These are phyloP conservation scores for Gymnosoma rotundatum DNA, from an alignment of 2,888 invertebrate species.

Conservation along the genomic window DNA sequence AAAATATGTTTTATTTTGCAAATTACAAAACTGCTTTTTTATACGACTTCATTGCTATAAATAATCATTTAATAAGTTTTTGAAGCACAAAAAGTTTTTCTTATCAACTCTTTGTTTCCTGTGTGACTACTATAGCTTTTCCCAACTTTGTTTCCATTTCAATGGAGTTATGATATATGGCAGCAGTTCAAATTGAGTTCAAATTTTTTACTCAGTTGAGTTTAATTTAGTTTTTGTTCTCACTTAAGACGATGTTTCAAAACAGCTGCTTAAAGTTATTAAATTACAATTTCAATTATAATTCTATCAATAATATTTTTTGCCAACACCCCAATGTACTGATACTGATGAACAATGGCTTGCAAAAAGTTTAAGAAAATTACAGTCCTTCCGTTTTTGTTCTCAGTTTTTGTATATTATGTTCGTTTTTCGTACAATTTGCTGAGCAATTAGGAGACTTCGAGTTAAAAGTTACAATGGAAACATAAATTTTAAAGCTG, in stretches of 20 bases:
- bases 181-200: conserved; percentile 46
- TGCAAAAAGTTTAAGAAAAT: conserved; percentile 2
- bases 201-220: conserved; percentile 18
- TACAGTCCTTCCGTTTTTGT: conserved; percentile 32
- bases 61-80: conserved; percentile 30
- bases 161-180: conserved; percentile 59
- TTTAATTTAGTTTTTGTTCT: conserved; percentile 21
- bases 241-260: conserved; percentile 9
- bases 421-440: conserved; percentile 4
- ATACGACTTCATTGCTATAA: background rate
- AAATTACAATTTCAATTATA: conserved; percentile 70
- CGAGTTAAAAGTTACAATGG: conserved; percentile 30
- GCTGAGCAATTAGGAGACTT: conserved; percentile 46
- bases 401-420: background rate
- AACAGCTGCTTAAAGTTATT: conserved; percentile 68
- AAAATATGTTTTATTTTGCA: conserved; percentile 1
- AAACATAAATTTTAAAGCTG: conserved; percentile 6
- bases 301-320: conserved; percentile 68
- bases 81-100: conserved; percentile 32
- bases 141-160: conserved; percentile 46
- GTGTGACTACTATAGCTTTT: conserved; percentile 8
- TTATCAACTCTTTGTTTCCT: background rate
- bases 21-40: background rate
- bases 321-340: conserved; percentile 37
- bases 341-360: conserved; percentile 44